Evolutionary conservation across 2,113 vertebrate species (phyloP).

Genomic region (Hassar affinis): DNA sequence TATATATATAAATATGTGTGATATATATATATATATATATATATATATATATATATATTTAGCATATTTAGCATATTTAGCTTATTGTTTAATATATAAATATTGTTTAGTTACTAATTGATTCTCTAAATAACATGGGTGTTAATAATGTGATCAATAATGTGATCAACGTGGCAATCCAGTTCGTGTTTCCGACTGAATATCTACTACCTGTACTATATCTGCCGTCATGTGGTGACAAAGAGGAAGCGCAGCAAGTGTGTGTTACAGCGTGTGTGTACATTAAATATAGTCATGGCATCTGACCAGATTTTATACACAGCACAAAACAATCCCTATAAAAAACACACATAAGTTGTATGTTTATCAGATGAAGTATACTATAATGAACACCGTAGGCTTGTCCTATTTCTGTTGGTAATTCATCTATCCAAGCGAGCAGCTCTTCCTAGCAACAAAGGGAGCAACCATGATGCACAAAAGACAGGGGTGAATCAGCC

Average conservation of each 20-base stretch:
- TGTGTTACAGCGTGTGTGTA: neutral
- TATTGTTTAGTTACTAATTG: neutral
- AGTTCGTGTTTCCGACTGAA: neutral
- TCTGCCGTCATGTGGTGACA: conserved; percentile 55
- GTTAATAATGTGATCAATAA: neutral
- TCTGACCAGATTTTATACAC: neutral
- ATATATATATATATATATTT: too few species aligned
- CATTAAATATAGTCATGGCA: neutral
- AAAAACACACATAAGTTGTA: neutral
- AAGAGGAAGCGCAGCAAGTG: conserved; percentile 38
- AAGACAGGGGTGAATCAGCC: neutral
- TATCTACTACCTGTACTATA: neutral
- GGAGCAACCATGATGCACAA: conserved; percentile 27
- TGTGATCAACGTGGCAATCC: neutral
- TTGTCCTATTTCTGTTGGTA: neutral
- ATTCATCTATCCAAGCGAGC: neutral
- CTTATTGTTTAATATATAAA: too few species aligned
- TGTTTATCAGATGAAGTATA: too few species aligned
- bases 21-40: too few species aligned
- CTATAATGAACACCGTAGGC: neutral
- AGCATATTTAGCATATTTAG: too few species aligned
- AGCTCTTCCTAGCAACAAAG: conserved; percentile 40
- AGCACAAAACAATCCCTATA: neutral
- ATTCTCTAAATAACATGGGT: neutral
- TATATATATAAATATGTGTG: too few species aligned